Evolutionary conservation across 1,140 invertebrate genomes (phyloP), one percentile per base, ranked within the genome.

Genomic region (Ruditapes philippinarum): DNA sequence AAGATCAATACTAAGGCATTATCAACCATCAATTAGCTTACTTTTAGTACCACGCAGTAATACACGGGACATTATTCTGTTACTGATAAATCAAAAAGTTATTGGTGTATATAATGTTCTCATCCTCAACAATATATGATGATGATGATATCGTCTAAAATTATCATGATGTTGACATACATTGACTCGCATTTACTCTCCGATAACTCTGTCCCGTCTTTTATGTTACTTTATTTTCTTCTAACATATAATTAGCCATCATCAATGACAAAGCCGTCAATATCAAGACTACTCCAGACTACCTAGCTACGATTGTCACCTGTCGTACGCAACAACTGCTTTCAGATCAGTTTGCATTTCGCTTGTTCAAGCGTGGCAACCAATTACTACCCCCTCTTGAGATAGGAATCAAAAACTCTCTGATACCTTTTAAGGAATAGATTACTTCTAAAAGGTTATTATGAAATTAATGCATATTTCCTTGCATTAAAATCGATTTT

Each of bases 241-340:
- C 14, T 3, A 78, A 51, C 33, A 31, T 78, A 78, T 78, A 51
- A 78, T 78, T 78, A 78, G 74, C 74, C 33, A 54, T 36, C 31
- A 51, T 22, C 1, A 38, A 28, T 49, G 45, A 78, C 49, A 78
- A 78, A 78, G 74, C 74, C 2, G 4, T 28, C 31, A 31, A 78
- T 78, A 78, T 78, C n/a, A 4, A 54, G 25, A 78, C 74, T 51
- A 78, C 74, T 78, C n/a, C 4, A 54, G 25, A 78, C 74, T 51
- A 78, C 74, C 42, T 51, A 54, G 45, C 12, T n/a, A 78, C 74
- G 70, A 45, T 78, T 38, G 51, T 86, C 84, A 86, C 84, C 84
- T 86, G 84, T 86, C 84, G 84, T 78, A 19, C 2, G 7, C 31
- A 45, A 57, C 84, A 86, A 86, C 84, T 86, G 84, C 42, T 54